Conservation (phyloP, 2,888 invertebrate species). For the Alloscopus bannaensis region DNA sequence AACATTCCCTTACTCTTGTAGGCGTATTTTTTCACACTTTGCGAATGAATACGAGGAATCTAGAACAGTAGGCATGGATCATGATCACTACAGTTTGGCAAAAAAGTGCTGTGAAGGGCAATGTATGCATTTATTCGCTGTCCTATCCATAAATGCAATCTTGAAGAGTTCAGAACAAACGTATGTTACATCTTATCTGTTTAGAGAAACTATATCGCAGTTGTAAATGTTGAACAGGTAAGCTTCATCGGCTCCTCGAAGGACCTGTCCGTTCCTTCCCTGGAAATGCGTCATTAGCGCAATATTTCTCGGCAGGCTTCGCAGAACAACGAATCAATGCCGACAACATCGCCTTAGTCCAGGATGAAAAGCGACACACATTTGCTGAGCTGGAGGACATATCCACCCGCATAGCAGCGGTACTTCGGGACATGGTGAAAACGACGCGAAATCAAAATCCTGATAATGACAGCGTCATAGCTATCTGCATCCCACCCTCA, state of each 20-base stretch:
- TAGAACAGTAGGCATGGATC: too few species aligned
- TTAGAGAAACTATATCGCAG: not conserved
- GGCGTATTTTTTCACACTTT: too few species aligned
- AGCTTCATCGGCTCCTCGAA: constrained; percentile 38
- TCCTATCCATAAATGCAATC: too few species aligned
- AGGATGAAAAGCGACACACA: constrained; percentile 41
- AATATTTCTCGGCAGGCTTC: constrained; percentile 53
- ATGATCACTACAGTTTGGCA: constrained; percentile 25
- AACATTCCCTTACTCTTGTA: too few species aligned
- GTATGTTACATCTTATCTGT: not conserved
- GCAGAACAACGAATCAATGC: constrained; percentile 32
- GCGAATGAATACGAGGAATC: too few species aligned
- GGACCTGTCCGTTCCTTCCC: constrained; percentile 54
- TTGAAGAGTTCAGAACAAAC: not conserved
- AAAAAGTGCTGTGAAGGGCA: constrained; percentile 55
- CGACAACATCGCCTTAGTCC: constrained; percentile 45
- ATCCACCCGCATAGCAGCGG: constrained; percentile 42
- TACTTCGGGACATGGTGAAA: constrained; percentile 37
- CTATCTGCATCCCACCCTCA: constrained; percentile 87
- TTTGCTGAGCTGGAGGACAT: constrained; percentile 45
- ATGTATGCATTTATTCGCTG: constrained; percentile 37
- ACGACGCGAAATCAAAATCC: constrained; percentile 76
- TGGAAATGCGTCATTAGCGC: constrained; percentile 50
- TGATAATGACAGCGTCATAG: constrained; percentile 85
- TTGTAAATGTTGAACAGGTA: constrained; percentile 23